Base-by-base conservation (phyloP, 2,888 invertebrate genomes). In the Mesodorylaimus sp. region DNA sequence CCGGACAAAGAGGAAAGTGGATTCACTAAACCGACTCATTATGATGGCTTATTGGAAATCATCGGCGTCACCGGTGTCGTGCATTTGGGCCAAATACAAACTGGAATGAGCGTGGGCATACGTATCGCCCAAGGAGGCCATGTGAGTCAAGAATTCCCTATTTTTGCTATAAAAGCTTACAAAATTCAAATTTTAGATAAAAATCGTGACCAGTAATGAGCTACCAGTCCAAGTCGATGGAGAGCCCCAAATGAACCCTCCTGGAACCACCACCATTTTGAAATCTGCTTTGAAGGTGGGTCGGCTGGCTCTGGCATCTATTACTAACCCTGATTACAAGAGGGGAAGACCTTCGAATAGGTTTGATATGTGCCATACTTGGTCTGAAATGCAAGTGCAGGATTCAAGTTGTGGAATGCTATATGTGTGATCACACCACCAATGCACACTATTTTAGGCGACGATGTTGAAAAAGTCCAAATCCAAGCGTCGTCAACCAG, bases 391-490 rank as follows among this genome's bases (percentile, higher is more conserved):
- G 19, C 19, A 7, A 23, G 7, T 41, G 38, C 25, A n/a, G n/a
- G n/a, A n/a, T n/a, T n/a, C n/a, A n/a, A n/a, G n/a, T n/a, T n/a
- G n/a, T n/a, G n/a, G n/a, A n/a, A n/a, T n/a, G n/a, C n/a, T n/a
- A n/a, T n/a, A n/a, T n/a, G n/a, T n/a, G n/a, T n/a, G n/a, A n/a
- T n/a, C n/a, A n/a, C n/a, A n/a, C n/a, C n/a, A n/a, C n/a, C n/a
- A n/a, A n/a, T n/a, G n/a, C n/a, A n/a, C n/a, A n/a, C n/a, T n/a
- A n/a, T n/a, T n/a, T n/a, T n/a, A 95, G 95, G 95, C 95, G 71
- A 95, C 93, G 74, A 97, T 97, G 95, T 79, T 97, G 79, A 93
- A 93, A 83, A 97, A 95, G 81, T 82, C 81, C 76, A 95, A 93
- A 79, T 87, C 89, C 78, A 89, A 87, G 76, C 80, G 89, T 71